Conservation (phyloP, 2,113 vertebrate species). For the Austrofundulus limnaeus region DNA sequence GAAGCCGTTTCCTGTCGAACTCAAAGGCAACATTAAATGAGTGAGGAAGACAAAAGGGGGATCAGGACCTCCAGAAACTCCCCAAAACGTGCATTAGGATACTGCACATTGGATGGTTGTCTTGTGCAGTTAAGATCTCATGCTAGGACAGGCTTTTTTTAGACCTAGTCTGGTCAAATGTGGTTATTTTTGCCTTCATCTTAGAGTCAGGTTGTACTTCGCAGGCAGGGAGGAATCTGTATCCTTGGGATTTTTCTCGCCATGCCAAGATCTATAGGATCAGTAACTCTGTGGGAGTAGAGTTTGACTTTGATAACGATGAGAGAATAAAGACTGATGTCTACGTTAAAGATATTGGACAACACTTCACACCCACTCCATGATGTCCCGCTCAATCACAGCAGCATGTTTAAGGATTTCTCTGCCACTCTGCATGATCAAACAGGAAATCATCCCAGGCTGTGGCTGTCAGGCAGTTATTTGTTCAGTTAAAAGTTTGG, state of each 20-base stretch:
- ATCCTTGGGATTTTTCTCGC: constrained; percentile 13
- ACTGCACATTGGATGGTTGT: not conserved
- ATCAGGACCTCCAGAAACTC: not conserved
- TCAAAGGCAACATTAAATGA: constrained; percentile 34
- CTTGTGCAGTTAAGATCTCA: too few relatives aligned
- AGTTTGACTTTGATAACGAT: not conserved
- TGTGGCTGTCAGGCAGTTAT: too few relatives aligned
- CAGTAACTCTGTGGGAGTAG: not conserved
- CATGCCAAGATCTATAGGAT: not conserved
- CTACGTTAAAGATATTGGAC: not conserved
- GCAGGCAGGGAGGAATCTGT: constrained; percentile 11
- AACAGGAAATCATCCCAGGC: too few relatives aligned
- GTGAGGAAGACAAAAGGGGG: constrained; percentile 17
- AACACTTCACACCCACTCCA: not conserved
- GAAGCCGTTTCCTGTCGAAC: constrained; percentile 18
- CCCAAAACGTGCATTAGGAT: not conserved
- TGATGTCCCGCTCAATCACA: not conserved
- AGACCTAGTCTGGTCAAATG: constrained; percentile 3
- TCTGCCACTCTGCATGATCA: too few relatives aligned
- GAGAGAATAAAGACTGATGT: not conserved
- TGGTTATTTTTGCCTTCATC: not conserved
- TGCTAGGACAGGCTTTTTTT: constrained; percentile 13
- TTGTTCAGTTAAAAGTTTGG: too few relatives aligned
- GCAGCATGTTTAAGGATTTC: not conserved
- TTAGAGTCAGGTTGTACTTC: constrained; percentile 11